Conservation (phyloP, 2,888 invertebrate genomes). For the Drosophila atroscutellata region DNA sequence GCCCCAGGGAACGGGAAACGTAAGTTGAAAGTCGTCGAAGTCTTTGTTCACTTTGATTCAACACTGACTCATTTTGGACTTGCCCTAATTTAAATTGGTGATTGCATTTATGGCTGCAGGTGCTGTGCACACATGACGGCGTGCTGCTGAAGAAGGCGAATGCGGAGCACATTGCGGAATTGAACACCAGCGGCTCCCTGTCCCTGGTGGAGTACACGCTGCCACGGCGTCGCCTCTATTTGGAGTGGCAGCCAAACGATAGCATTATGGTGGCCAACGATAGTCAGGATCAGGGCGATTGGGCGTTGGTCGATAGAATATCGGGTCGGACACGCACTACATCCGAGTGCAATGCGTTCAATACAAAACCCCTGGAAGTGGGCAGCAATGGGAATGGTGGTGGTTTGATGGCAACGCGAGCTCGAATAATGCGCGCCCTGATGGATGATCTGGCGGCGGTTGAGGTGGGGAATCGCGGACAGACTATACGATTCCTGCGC, state of each 20-base stretch:
- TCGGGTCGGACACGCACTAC: slow-evolving; percentile 83
- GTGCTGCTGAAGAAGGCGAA: slow-evolving; percentile 89
- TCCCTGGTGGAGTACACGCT: slow-evolving; percentile 83
- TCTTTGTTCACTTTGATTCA: slow-evolving; percentile 32
- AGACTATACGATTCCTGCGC: slow-evolving; percentile 88
- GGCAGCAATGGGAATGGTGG: slow-evolving; percentile 37
- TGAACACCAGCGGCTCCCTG: slow-evolving; percentile 86
- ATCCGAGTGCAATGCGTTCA: slow-evolving; percentile 84
- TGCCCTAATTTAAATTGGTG: background rate
- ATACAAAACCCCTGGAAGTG: slow-evolving; percentile 79
- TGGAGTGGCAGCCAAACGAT: slow-evolving; percentile 94
- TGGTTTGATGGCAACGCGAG: slow-evolving; percentile 64
- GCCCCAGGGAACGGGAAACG: slow-evolving; percentile 68
- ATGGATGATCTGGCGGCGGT: slow-evolving; percentile 89
- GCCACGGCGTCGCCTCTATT: slow-evolving; percentile 86
- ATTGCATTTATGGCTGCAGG: slow-evolving; percentile 84
- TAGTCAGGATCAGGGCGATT: slow-evolving; percentile 91
- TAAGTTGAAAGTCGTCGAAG: slow-evolving; percentile 52
- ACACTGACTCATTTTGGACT: slow-evolving; percentile 54
- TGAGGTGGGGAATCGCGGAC: slow-evolving; percentile 86
- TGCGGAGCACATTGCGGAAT: slow-evolving; percentile 87
- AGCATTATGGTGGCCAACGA: slow-evolving; percentile 90
- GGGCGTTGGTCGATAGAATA: slow-evolving; percentile 92
- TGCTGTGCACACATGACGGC: slow-evolving; percentile 92
- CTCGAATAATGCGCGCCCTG: slow-evolving; percentile 86